A percentile compares a stretch with the other conserved stretches of the same genome.
Evolutionary conservation across 2,888 invertebrate genomes (phyloP).

Genomic region (Morpho deidamia): DNA sequence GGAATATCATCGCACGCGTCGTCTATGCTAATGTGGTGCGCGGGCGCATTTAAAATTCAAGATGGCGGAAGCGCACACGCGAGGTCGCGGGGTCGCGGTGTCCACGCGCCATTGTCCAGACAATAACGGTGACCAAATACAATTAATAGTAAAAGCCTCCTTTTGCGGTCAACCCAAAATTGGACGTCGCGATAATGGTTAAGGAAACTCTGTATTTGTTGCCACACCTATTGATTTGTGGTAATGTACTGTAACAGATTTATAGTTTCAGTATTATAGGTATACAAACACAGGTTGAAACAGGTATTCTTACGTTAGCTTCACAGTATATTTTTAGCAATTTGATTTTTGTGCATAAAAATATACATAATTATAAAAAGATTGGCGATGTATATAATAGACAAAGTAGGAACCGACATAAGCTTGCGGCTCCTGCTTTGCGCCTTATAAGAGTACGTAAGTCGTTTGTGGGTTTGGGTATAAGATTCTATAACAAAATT

Average conservation of each 20-base stretch:
- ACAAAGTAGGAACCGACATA: no score
- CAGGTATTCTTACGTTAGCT: no score
- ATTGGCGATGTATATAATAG: no score
- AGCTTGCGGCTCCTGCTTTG: no score
- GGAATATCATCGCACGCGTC: conserved; percentile 70
- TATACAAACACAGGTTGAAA: no score
- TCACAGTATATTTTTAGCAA: no score
- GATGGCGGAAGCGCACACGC: conserved; percentile 76
- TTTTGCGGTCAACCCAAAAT: conserved; percentile 5
- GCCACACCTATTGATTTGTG: neutral
- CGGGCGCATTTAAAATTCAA: conserved; percentile 70
- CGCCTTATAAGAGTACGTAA: no score
- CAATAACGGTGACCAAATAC: conserved; percentile 40
- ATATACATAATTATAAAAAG: no score
- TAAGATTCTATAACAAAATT: no score
- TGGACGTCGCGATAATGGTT: conserved; percentile 4
- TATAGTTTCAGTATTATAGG: neutral
- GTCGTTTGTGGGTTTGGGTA: no score
- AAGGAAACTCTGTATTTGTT: neutral
- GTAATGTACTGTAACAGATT: neutral
- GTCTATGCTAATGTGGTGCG: conserved; percentile 58
- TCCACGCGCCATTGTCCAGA: conserved; percentile 71
- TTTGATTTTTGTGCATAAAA: no score
- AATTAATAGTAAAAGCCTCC: conserved; percentile 3
- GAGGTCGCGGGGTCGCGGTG: conserved; percentile 70